Evolutionary conservation across 1,140 invertebrate genomes (phyloP).

Genomic region (Plectus sambesii): DNA sequence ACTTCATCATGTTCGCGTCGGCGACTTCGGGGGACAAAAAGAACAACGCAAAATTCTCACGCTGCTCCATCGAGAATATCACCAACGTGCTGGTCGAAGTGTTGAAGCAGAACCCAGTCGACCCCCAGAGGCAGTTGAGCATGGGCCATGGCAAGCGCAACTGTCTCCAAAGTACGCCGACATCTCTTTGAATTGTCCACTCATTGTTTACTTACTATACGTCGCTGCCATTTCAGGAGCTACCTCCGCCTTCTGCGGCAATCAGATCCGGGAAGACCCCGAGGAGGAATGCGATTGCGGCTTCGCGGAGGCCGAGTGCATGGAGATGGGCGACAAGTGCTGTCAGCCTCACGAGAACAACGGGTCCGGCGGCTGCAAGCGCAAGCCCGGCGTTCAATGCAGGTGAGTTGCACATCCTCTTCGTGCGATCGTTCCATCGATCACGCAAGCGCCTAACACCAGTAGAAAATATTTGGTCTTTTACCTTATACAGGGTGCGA

Average conservation of each 20-base stretch:
- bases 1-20: constrained; percentile 95
- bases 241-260: constrained; percentile 91
- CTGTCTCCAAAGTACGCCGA: constrained; percentile 64
- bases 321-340: constrained; percentile 58
- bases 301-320: constrained; percentile 84
- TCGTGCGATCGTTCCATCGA: constrained; percentile 50
- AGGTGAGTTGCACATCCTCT: constrained; percentile 63
- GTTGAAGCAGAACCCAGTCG: constrained; percentile 27
- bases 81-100: constrained; percentile 71
- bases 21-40: constrained; percentile 81
- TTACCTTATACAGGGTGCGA: too few relatives aligned
- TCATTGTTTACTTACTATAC: too few relatives aligned
- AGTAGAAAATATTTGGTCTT: too few relatives aligned
- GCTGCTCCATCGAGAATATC: constrained; percentile 86
- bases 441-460: too few relatives aligned
- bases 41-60: constrained; percentile 87
- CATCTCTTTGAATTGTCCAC: not conserved
- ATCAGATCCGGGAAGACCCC: constrained; percentile 83
- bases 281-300: constrained; percentile 98
- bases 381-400: constrained; percentile 67
- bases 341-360: constrained; percentile 63
- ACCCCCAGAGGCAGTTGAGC: constrained; percentile 51
- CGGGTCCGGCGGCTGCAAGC: constrained; percentile 60
- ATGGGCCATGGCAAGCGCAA: constrained; percentile 75
- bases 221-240: constrained; percentile 55